Conservation (phyloP, 2,888 invertebrate genomes). For the Clitarchus hookeri region DNA sequence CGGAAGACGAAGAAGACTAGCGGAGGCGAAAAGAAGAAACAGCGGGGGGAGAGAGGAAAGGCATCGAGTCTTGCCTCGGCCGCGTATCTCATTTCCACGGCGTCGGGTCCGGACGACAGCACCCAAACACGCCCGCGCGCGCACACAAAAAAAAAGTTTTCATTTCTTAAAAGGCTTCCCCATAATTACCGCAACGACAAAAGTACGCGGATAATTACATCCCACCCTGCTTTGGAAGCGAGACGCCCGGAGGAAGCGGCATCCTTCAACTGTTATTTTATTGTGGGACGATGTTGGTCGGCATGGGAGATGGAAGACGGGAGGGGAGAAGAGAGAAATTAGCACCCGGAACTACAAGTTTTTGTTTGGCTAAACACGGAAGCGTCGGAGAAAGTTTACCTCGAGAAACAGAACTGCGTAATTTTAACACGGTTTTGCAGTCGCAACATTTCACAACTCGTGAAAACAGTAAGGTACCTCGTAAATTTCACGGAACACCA, state of each 20-base stretch:
- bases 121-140: background rate
- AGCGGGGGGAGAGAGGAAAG: background rate
- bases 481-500: background rate
- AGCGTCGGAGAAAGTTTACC: background rate
- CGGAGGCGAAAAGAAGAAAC: slow-evolving; percentile 24
- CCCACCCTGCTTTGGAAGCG: slow-evolving; percentile 23
- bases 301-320: background rate
- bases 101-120: slow-evolving; percentile 25
- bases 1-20: slow-evolving; percentile 10
- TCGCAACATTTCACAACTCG: background rate
- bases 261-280: background rate
- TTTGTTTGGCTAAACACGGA: background rate
- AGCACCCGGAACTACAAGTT: background rate
- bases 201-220: slow-evolving; percentile 50
- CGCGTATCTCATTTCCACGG: slow-evolving; percentile 18
- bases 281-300: background rate
- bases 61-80: too few species aligned
- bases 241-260: background rate
- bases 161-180: slow-evolving; percentile 42
- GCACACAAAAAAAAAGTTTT: slow-evolving; percentile 32
- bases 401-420: background rate
- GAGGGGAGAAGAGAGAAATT: background rate
- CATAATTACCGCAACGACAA: slow-evolving; percentile 48
- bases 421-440: slow-evolving; percentile 2
- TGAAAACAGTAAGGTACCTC: background rate